Percentiles rank a stretch among this genome's conserved stretches.
Conservation (phyloP, 1,140 invertebrate species). For the Drosophila carrolli region DNA sequence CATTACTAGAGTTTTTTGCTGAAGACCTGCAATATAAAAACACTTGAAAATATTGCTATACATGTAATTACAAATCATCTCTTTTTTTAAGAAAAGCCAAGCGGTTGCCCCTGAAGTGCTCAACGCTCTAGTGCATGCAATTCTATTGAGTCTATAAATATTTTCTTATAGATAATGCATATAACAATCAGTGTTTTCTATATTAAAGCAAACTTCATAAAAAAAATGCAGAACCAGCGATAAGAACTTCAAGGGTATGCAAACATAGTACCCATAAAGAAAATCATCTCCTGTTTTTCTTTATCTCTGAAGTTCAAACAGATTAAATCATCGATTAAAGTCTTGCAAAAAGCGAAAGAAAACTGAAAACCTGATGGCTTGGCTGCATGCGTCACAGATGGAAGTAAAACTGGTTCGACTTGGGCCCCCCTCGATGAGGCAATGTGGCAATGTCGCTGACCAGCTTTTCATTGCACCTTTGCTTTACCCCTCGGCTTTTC, state of each 20-base stretch:
- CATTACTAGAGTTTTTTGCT: too few relatives aligned
- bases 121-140: slow-evolving; percentile 3
- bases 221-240: slow-evolving; percentile 3
- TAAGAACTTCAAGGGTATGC: slow-evolving; percentile 43
- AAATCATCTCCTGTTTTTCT: slow-evolving; percentile 18
- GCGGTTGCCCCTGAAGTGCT: slow-evolving; percentile 11
- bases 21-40: too few relatives aligned
- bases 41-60: neutral
- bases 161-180: slow-evolving; percentile 6
- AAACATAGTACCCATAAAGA: slow-evolving; percentile 9
- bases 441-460: slow-evolving; percentile 68
- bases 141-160: slow-evolving; percentile 12
- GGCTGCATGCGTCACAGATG: slow-evolving; percentile 68
- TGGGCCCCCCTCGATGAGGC: slow-evolving; percentile 57
- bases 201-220: neutral
- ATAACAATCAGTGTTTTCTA: slow-evolving; percentile 3
- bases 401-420: slow-evolving; percentile 66
- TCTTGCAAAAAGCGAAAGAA: slow-evolving; percentile 30
- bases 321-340: slow-evolving; percentile 55
- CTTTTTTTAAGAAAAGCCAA: neutral
- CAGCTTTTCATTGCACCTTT: slow-evolving; percentile 59
- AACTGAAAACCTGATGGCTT: slow-evolving; percentile 35
- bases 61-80: neutral
- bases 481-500: neutral
- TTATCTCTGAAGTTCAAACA: slow-evolving; percentile 24